phyloP scores from a whole-genome alignment of 2,797 vertebrate species.

The Sebastes trivittatus region DNA sequence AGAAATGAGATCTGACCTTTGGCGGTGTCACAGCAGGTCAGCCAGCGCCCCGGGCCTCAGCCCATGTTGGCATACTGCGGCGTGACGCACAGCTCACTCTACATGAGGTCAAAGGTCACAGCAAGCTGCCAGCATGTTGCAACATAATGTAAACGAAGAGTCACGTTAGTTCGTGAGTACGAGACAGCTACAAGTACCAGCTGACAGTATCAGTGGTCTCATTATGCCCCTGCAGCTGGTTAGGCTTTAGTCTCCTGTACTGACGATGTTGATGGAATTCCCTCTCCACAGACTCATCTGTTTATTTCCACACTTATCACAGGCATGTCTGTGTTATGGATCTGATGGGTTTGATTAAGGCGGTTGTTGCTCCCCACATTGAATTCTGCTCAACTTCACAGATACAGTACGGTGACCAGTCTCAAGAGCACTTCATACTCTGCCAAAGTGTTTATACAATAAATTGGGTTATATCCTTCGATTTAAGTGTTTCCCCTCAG shows the following conservation, averaged over 20 bases:
- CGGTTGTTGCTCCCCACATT: background rate
- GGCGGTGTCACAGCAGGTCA: constrained; percentile 29
- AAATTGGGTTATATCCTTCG: background rate
- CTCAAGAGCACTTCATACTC: background rate
- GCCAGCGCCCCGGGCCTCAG: constrained; percentile 15
- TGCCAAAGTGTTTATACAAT: background rate
- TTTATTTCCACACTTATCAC: background rate
- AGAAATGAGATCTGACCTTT: constrained; percentile 40
- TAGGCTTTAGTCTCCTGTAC: constrained; percentile 16
- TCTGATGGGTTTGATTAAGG: background rate
- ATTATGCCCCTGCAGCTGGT: constrained; percentile 6
- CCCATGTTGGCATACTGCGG: constrained; percentile 39
- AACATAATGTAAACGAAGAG: constrained; percentile 42
- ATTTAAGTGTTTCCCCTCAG: background rate
- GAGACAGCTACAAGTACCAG: constrained; percentile 21
- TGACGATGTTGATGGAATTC: background rate
- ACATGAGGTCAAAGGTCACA: constrained; percentile 43
- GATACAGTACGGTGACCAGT: background rate
- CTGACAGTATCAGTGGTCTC: constrained; percentile 2
- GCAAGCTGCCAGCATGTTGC: constrained; percentile 22
- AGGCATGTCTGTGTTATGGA: background rate
- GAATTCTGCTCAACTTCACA: background rate
- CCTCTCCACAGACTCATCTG: background rate
- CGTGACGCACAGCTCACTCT: constrained; percentile 28
- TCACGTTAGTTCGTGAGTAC: constrained; percentile 2